phyloP scores from a whole-genome alignment of 2,113 vertebrate species.

The Macrotis lagotis region DNA sequence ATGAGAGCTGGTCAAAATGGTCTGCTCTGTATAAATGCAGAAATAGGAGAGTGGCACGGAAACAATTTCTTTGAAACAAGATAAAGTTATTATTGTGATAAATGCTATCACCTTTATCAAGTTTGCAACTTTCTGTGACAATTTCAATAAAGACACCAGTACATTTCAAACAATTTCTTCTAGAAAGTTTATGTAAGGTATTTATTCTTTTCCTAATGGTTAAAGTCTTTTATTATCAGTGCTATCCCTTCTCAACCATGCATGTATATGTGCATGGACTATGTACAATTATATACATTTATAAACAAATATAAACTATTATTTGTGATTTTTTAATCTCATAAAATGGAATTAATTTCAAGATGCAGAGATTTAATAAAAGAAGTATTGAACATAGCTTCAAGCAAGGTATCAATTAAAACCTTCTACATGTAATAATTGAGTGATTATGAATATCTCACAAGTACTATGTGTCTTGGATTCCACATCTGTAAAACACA shows the following conservation, averaged over 20 bases:
- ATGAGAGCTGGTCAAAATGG: background rate
- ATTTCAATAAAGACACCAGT: background rate
- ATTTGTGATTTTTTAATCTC: background rate
- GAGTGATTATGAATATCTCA: background rate
- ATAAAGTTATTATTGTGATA: background rate
- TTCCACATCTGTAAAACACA: background rate
- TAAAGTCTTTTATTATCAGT: background rate
- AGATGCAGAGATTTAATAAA: background rate
- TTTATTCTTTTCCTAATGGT: background rate
- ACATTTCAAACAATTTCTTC: background rate
- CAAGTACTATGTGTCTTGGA: background rate
- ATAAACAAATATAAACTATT: background rate
- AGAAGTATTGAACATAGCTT: background rate
- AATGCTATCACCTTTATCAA: background rate
- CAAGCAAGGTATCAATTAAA: background rate
- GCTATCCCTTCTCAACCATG: background rate
- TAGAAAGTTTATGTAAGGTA: background rate
- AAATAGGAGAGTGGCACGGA: background rate
- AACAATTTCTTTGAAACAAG: rapidly evolving
- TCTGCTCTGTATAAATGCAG: background rate
- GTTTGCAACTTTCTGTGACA: rapidly evolving
- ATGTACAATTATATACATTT: no score
- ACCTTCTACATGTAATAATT: background rate
- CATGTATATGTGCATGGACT: background rate
- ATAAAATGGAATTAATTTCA: background rate